Percentiles rank a stretch among this genome's conserved stretches.
phyloP scores from a whole-genome alignment of 2,797 vertebrate species.

The Pseudomugil tenellus region DNA sequence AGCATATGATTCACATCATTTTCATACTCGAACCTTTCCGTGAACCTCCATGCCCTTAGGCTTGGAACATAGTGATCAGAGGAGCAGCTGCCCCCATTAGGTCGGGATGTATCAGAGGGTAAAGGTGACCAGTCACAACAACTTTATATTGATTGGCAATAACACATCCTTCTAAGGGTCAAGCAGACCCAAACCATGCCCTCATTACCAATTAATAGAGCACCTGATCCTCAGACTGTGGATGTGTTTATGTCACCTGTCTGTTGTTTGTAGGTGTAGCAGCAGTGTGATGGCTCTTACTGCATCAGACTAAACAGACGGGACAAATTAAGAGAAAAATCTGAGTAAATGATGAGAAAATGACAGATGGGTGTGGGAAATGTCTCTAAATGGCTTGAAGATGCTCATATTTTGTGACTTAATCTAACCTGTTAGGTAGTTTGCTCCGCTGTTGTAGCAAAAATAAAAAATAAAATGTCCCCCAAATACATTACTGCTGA shows the following conservation, averaged over 20 bases:
- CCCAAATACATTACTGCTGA: background rate
- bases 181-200: background rate
- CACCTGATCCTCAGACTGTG: background rate
- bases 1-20: slow-evolving; percentile 1
- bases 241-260: background rate
- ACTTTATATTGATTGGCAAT: slow-evolving; percentile 16
- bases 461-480: background rate
- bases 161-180: background rate
- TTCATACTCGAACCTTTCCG: slow-evolving; percentile 6
- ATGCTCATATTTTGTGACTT: background rate
- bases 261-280: background rate
- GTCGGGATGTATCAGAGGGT: background rate
- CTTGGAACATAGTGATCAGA: background rate
- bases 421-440: background rate
- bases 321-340: slow-evolving; percentile 2
- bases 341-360: background rate
- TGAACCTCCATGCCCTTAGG: background rate
- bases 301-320: background rate
- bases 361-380: background rate
- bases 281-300: background rate
- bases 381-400: background rate
- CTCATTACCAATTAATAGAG: background rate
- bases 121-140: slow-evolving; percentile 2
- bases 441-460: background rate
- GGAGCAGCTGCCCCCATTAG: background rate